Evolutionary conservation across 2,888 invertebrate genomes (phyloP).

Genomic region (Timema podura): DNA sequence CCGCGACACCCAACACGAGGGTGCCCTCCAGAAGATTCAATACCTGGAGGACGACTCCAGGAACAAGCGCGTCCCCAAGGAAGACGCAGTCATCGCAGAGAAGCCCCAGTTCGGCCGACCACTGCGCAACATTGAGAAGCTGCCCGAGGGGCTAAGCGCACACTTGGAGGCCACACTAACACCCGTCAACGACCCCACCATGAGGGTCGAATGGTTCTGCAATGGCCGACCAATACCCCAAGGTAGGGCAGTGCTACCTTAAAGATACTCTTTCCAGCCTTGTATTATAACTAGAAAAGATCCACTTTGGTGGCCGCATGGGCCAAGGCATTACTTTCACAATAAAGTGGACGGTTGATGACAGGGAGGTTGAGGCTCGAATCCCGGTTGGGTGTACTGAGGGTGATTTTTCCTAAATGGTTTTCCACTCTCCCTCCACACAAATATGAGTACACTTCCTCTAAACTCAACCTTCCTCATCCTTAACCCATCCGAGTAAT

Average conservation of each 20-base stretch:
- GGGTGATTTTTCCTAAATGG: too few species aligned
- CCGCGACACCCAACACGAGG: constrained; percentile 88
- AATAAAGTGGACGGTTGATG: too few species aligned
- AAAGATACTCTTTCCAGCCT: too few species aligned
- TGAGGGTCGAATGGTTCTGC: constrained; percentile 98
- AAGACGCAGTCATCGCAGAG: constrained; percentile 72
- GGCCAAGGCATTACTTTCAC: too few species aligned
- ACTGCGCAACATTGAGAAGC: constrained; percentile 75
- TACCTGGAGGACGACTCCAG: constrained; percentile 83
- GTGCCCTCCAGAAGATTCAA: constrained; percentile 86
- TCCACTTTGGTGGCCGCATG: too few species aligned
- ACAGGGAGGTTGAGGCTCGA: too few species aligned
- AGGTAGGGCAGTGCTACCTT: constrained; percentile 41
- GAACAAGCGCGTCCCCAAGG: constrained; percentile 64
- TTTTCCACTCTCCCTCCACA: too few species aligned
- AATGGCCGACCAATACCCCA: constrained; percentile 90
- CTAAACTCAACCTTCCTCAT: too few species aligned
- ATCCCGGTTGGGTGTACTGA: too few species aligned
- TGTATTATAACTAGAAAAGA: too few species aligned
- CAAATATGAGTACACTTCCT: too few species aligned
- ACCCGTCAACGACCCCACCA: constrained; percentile 96
- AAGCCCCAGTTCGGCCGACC: constrained; percentile 88
- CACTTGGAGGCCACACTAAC: constrained; percentile 93
- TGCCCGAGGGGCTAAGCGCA: constrained; percentile 81
- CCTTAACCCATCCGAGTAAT: too few species aligned